Evolutionary conservation across 2,797 vertebrate species (phyloP).

Genomic region (Enteromius anoplus): DNA sequence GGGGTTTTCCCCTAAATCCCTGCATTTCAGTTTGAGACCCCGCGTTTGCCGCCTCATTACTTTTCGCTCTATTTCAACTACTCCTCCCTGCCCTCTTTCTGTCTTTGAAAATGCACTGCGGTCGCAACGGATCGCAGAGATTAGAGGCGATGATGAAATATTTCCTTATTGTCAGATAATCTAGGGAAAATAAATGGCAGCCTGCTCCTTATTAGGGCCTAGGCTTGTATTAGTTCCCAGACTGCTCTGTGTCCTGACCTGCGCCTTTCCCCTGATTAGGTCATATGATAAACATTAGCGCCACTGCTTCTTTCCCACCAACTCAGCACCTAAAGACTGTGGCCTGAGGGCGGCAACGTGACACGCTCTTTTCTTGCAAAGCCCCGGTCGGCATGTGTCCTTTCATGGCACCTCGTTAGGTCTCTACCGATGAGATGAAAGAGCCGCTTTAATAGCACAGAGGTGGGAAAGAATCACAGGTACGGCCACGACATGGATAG

Average conservation of each 20-base stretch:
- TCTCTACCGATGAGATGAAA: slow-evolving; percentile 74
- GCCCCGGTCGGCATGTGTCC: slow-evolving; percentile 83
- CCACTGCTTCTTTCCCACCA: slow-evolving; percentile 83
- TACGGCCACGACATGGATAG: slow-evolving; percentile 72
- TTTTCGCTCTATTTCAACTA: background rate
- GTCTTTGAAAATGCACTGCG: slow-evolving; percentile 65
- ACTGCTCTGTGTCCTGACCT: slow-evolving; percentile 81
- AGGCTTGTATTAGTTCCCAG: slow-evolving; percentile 80
- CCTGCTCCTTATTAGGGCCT: slow-evolving; percentile 78
- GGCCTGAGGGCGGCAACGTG: slow-evolving; percentile 79
- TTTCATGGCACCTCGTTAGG: slow-evolving; percentile 81
- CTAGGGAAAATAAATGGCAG: slow-evolving; percentile 73
- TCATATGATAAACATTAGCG: slow-evolving; percentile 92
- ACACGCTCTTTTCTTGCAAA: slow-evolving; percentile 73
- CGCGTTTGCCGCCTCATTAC: background rate
- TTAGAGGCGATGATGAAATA: slow-evolving; percentile 79
- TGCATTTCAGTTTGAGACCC: slow-evolving; percentile 2
- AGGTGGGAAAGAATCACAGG: slow-evolving; percentile 64
- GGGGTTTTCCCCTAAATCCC: slow-evolving; percentile 21
- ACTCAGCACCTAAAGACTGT: slow-evolving; percentile 79
- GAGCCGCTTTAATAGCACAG: slow-evolving; percentile 68
- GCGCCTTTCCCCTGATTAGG: slow-evolving; percentile 83
- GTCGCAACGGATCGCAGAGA: slow-evolving; percentile 70
- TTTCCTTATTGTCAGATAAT: slow-evolving; percentile 80
- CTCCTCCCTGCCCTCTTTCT: slow-evolving; percentile 3